Conservation (phyloP, 1,140 invertebrate genomes). For the Leptinotarsa texana region DNA sequence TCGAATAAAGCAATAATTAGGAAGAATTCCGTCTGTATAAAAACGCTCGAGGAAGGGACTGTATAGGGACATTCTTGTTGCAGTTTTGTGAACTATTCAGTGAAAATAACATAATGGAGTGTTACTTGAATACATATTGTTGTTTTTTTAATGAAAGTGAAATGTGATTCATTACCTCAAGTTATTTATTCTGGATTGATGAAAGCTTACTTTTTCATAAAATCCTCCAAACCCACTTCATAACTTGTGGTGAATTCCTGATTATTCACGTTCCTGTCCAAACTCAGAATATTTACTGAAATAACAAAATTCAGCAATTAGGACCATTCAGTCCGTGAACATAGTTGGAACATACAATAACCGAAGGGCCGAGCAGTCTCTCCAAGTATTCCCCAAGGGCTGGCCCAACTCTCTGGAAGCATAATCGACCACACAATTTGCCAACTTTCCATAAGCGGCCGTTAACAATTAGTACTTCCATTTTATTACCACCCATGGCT, state of each 20-base stretch:
- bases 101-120: too few species aligned
- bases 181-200: too few species aligned
- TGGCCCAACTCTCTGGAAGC: not conserved
- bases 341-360: not conserved
- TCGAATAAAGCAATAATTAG: too few species aligned
- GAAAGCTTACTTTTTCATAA: too few species aligned
- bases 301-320: conserved; percentile 14
- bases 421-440: conserved; percentile 18
- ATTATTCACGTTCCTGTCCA: not conserved
- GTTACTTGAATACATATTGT: too few species aligned
- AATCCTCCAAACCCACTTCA: not conserved
- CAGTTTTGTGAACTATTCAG: too few species aligned
- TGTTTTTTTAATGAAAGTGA: too few species aligned
- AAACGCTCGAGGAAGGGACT: too few species aligned
- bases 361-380: not conserved
- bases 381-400: conserved; percentile 4
- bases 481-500: conserved; percentile 4
- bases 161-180: too few species aligned
- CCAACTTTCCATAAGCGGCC: conserved; percentile 25
- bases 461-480: conserved; percentile 27
- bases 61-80: too few species aligned
- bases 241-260: not conserved
- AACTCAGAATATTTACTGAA: not conserved
- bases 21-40: too few species aligned
- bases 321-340: not conserved